phyloP scores from a whole-genome alignment of 2,113 vertebrate species.

The Lophius piscatorius region DNA sequence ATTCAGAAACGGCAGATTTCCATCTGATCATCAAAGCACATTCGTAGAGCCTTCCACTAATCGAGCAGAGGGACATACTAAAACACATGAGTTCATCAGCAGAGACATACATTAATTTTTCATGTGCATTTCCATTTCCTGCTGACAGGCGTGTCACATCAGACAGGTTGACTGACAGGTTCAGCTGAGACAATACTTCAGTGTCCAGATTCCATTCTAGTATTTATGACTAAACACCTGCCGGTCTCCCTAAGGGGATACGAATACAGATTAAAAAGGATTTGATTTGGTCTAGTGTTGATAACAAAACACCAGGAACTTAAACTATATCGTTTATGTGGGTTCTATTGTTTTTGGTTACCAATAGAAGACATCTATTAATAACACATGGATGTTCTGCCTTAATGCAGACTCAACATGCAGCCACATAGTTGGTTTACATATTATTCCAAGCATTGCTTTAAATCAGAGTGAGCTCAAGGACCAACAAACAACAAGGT shows the following conservation, averaged over 20 bases:
- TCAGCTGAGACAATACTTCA: background rate
- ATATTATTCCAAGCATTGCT: too few relatives aligned
- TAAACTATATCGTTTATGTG: too few relatives aligned
- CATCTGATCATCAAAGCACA: background rate
- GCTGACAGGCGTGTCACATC: constrained; percentile 5
- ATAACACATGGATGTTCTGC: too few relatives aligned
- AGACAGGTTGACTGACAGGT: constrained; percentile 4
- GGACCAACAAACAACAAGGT: background rate
- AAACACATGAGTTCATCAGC: background rate
- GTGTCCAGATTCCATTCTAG: constrained; percentile 2
- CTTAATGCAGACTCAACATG: too few relatives aligned
- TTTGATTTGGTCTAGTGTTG: too few relatives aligned
- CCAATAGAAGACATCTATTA: too few relatives aligned
- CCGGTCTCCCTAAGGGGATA: too few relatives aligned
- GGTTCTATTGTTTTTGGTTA: too few relatives aligned
- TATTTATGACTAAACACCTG: constrained; percentile 5
- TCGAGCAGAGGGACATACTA: background rate
- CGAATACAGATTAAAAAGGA: too few relatives aligned
- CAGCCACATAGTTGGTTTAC: too few relatives aligned
- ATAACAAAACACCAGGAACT: too few relatives aligned
- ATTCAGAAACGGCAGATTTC: background rate
- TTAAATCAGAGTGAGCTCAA: too few relatives aligned
- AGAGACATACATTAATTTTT: constrained; percentile 30
- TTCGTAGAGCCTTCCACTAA: background rate
- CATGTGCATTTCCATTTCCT: constrained; percentile 16